phyloP scores from a whole-genome alignment of 2,797 vertebrate genomes.

The Picus viridis region DNA sequence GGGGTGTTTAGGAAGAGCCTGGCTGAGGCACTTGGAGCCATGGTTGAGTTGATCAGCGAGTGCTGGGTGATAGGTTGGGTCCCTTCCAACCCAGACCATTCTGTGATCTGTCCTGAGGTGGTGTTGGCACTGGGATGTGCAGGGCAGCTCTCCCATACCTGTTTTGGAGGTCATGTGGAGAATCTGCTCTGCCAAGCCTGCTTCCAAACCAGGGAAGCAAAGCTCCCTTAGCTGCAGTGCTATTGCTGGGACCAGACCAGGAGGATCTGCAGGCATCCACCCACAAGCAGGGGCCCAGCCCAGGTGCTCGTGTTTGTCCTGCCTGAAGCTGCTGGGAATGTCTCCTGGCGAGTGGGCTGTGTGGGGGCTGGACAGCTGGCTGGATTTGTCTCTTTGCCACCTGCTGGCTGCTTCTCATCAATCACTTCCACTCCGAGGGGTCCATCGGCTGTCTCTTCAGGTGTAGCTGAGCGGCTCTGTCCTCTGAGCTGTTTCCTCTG shows the following conservation, averaged over 20 bases:
- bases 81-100: too few relatives aligned
- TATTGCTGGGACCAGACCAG: neutral
- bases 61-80: too few relatives aligned
- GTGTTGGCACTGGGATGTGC: neutral
- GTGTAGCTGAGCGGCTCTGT: neutral
- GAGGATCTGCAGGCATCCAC: neutral
- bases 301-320: neutral
- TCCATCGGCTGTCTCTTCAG: neutral
- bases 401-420: neutral
- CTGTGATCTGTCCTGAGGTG: neutral
- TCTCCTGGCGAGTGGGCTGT: neutral
- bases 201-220: neutral
- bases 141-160: neutral
- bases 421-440: rapidly evolving
- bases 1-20: too few relatives aligned
- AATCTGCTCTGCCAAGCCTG: neutral
- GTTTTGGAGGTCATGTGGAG: neutral
- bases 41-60: too few relatives aligned
- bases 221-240: neutral
- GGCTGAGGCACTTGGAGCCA: too few relatives aligned
- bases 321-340: neutral
- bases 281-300: neutral
- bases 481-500: neutral
- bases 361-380: neutral
- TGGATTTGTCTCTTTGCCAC: neutral